A percentile compares a stretch with the other conserved stretches of the same genome.
These are phyloP conservation scores for Eptatretus atami DNA, from an alignment of 2,797 vertebrate species.

Conservation along the genomic window DNA sequence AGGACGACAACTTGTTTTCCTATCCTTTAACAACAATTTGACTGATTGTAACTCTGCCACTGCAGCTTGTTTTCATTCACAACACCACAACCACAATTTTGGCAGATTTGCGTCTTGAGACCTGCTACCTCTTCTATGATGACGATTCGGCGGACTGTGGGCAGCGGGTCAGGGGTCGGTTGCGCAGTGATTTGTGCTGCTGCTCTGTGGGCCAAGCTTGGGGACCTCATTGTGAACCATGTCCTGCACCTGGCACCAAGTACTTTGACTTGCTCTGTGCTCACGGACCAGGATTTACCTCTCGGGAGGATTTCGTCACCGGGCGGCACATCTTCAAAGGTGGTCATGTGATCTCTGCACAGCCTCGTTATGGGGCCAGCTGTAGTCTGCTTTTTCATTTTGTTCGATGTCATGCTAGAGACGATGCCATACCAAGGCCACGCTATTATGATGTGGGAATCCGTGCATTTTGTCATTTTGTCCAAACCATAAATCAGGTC, in stretches of 20 bases:
- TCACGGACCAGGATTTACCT: conserved; percentile 41
- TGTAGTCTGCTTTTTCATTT: too few relatives aligned
- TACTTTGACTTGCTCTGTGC: conserved; percentile 43
- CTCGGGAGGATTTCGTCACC: conserved; percentile 40
- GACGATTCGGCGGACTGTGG: conserved; percentile 34
- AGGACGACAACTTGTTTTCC: too few relatives aligned
- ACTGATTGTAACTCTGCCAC: too few relatives aligned
- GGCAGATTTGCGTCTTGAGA: conserved; percentile 44
- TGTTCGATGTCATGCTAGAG: too few relatives aligned
- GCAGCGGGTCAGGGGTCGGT: conserved; percentile 25
- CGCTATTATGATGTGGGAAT: too few relatives aligned
- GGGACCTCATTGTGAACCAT: conserved; percentile 50
- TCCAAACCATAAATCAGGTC: too few relatives aligned
- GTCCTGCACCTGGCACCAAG: conserved; percentile 20
- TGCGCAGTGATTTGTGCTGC: conserved; percentile 56
- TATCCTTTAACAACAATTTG: too few relatives aligned
- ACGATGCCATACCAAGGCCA: too few relatives aligned
- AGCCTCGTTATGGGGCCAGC: not conserved
- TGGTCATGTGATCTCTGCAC: conserved; percentile 11
- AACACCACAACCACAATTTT: not conserved
- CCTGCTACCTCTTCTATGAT: conserved; percentile 54
- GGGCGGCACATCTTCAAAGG: conserved; percentile 65
- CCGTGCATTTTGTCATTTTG: too few relatives aligned
- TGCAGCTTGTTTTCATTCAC: not conserved
- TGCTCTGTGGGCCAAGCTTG: conserved; percentile 52